phyloP scores from a whole-genome alignment of 23 tunicate genomes.

The Botrylloides violaceus region DNA sequence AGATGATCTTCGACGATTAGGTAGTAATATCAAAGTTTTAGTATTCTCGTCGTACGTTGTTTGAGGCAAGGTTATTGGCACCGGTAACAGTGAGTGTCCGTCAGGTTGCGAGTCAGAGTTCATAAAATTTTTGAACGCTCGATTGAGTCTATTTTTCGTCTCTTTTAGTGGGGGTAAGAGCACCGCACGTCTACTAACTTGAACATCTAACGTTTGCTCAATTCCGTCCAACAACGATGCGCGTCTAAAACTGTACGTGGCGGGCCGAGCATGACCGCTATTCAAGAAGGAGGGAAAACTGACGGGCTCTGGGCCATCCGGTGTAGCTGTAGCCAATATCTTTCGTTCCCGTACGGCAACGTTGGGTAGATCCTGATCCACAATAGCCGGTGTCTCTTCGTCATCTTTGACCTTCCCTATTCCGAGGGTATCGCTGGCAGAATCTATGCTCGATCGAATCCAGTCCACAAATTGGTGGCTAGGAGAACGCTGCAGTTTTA shows the following conservation, averaged over 20 bases:
- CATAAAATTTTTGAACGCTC: constrained; percentile 1
- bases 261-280: background rate
- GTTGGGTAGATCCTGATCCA: background rate
- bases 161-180: constrained; percentile 7
- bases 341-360: background rate
- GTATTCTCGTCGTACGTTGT: background rate
- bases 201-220: constrained; percentile 9
- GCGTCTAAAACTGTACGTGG: background rate
- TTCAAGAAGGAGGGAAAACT: constrained; percentile 15
- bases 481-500: background rate
- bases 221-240: constrained; percentile 22
- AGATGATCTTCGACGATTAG: background rate
- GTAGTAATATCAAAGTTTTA: background rate
- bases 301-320: background rate
- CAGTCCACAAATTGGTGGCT: background rate
- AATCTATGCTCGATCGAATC: constrained; percentile 23
- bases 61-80: constrained; percentile 5
- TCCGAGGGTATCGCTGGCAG: constrained; percentile 19
- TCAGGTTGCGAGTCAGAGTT: background rate
- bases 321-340: background rate
- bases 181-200: constrained; percentile 7
- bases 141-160: background rate
- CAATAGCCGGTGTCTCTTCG: background rate
- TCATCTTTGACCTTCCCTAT: background rate
- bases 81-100: constrained; percentile 14